phyloP scores from a whole-genome alignment of 1,140 invertebrate species.

The Anoplophora glabripennis region DNA sequence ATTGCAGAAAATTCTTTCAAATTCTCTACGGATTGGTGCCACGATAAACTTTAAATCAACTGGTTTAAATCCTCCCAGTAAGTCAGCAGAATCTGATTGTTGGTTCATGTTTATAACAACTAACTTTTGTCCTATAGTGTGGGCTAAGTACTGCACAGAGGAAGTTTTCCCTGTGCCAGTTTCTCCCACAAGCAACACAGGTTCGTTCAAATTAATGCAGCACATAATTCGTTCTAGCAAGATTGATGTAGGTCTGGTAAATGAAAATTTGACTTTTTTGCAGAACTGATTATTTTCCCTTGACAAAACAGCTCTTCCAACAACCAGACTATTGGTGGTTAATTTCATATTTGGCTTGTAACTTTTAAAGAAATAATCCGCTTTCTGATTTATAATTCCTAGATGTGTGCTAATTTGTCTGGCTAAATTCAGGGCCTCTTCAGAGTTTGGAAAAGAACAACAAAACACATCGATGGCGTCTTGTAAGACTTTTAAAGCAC shows the following conservation, averaged over 20 bases:
- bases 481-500: conserved; percentile 76
- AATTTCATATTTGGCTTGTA: conserved; percentile 76
- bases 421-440: conserved; percentile 63
- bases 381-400: conserved; percentile 79
- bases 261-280: conserved; percentile 67
- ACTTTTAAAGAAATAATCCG: conserved; percentile 73
- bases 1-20: conserved; percentile 76
- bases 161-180: conserved; percentile 98
- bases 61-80: conserved; percentile 96
- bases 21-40: conserved; percentile 74
- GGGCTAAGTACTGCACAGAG: conserved; percentile 89
- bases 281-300: conserved; percentile 45
- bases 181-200: conserved; percentile 94
- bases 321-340: conserved; percentile 32
- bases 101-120: conserved; percentile 99
- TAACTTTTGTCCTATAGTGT: conserved; percentile 77
- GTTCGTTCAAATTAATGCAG: conserved; percentile 80
- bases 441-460: conserved; percentile 65
- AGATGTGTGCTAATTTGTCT: conserved; percentile 75
- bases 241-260: conserved; percentile 73
- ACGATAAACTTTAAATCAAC: conserved; percentile 86
- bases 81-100: conserved; percentile 94
- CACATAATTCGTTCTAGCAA: conserved; percentile 85
- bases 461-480: conserved; percentile 92
- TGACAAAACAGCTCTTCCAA: conserved; percentile 35